phyloP scores from a whole-genome alignment of 2,113 vertebrate species.

The Serinus canaria region DNA sequence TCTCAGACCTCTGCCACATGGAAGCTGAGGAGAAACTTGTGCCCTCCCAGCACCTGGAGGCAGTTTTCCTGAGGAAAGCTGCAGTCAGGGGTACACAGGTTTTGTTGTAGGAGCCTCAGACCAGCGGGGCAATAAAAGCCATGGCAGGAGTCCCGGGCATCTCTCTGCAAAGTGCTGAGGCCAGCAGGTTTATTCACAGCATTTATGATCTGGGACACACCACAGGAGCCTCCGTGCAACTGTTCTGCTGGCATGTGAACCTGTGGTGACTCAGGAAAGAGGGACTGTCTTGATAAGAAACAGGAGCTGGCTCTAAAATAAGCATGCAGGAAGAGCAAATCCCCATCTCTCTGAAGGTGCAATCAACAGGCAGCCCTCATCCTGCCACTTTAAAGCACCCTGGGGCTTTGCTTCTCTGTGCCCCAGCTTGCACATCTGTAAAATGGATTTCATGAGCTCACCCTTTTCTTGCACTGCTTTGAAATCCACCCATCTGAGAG shows the following conservation, averaged over 20 bases:
- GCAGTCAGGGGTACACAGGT: background rate
- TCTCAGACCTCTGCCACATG: background rate
- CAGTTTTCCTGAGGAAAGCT: background rate
- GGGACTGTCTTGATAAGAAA: background rate
- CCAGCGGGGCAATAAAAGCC: background rate
- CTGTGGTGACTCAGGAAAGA: constrained; percentile 32
- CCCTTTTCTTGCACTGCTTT: background rate
- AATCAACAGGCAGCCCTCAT: background rate
- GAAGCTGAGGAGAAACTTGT: background rate
- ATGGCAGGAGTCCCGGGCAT: background rate
- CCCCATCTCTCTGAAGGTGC: background rate
- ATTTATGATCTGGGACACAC: background rate
- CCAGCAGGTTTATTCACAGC: background rate
- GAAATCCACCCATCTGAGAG: background rate
- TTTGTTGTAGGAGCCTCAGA: background rate
- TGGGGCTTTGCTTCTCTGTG: background rate
- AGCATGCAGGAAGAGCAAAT: background rate
- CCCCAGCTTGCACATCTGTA: background rate
- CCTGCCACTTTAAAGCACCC: background rate
- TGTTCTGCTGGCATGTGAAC: constrained; percentile 41
- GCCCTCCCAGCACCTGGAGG: background rate
- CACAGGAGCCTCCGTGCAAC: constrained; percentile 39
- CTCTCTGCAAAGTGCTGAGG: constrained; percentile 25
- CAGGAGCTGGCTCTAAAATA: constrained; percentile 7
- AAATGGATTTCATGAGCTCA: background rate